phyloP scores from a whole-genome alignment of 2,113 vertebrate species.

The Ageneiosus marmoratus region DNA sequence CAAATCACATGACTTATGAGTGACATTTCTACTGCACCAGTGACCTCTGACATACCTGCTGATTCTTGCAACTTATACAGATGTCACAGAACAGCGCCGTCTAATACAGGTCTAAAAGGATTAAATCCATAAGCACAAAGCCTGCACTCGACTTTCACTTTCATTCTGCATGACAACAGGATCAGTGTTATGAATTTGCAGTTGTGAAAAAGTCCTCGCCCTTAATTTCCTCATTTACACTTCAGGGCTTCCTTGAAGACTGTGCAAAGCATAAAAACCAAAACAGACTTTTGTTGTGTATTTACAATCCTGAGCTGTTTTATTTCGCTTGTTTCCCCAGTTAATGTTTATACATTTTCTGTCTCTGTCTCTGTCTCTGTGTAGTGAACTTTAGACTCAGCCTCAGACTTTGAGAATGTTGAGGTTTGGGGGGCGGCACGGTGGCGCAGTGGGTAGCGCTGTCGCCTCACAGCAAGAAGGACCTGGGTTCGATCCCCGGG shows the following conservation, averaged over 20 bases:
- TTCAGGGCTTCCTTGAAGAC: no score
- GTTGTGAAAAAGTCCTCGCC: not conserved
- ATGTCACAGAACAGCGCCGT: not conserved
- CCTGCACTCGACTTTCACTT: not conserved
- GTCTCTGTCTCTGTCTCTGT: not conserved
- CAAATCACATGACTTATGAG: not conserved
- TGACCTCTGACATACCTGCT: not conserved
- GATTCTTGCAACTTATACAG: not conserved
- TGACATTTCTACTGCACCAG: not conserved
- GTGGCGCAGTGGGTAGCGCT: no score
- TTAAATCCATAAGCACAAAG: not conserved
- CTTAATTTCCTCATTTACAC: not conserved
- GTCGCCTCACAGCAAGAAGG: no score
- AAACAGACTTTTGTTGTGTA: not conserved
- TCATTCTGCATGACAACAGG: not conserved
- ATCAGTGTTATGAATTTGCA: not conserved
- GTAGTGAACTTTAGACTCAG: not conserved
- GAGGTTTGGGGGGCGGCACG: no score
- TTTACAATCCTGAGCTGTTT: not conserved
- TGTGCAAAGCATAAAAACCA: no score
- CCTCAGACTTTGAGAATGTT: not conserved
- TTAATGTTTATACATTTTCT: constrained; percentile 13
- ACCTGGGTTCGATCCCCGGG: no score
- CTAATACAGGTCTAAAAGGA: not conserved
- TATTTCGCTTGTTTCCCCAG: constrained; percentile 4